These are phyloP conservation scores for Pollenia amentaria DNA, from an alignment of 2,888 invertebrate species.

Conservation along the genomic window DNA sequence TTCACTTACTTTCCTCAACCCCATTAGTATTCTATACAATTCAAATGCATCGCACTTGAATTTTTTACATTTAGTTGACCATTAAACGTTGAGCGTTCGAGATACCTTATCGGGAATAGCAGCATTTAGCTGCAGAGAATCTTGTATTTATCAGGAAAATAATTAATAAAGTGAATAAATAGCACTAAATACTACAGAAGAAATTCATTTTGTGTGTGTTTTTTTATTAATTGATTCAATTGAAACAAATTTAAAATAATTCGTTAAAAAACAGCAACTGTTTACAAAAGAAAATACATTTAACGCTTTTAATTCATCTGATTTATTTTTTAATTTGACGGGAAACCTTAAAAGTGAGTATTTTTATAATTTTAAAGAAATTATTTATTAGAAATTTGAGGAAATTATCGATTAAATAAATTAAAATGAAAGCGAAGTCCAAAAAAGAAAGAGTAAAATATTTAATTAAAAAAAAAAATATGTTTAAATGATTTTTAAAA, in stretches of 20 bases:
- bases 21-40: constrained; percentile 28
- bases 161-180: constrained; percentile 44
- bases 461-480: not conserved
- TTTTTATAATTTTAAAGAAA: not conserved
- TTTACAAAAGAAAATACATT: constrained; percentile 28
- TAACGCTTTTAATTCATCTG: constrained; percentile 10
- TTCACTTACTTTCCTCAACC: constrained; percentile 15
- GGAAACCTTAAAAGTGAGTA: constrained; percentile 60
- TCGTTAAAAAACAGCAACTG: constrained; percentile 27
- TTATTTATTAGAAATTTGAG: not conserved
- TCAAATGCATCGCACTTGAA: constrained; percentile 67
- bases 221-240: constrained; percentile 70
- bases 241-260: constrained; percentile 68
- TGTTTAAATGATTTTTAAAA: not conserved
- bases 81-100: constrained; percentile 69
- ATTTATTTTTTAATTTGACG: constrained; percentile 3
- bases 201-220: constrained; percentile 16
- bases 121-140: not conserved
- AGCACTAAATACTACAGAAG: constrained; percentile 41
- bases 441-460: not conserved
- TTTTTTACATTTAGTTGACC: constrained; percentile 69
- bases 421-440: not conserved
- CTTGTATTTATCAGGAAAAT: constrained; percentile 11
- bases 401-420: not conserved
- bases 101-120: constrained; percentile 21